Evolutionary conservation across 2,888 invertebrate genomes (phyloP).

Genomic region (Chironomus tentans): DNA sequence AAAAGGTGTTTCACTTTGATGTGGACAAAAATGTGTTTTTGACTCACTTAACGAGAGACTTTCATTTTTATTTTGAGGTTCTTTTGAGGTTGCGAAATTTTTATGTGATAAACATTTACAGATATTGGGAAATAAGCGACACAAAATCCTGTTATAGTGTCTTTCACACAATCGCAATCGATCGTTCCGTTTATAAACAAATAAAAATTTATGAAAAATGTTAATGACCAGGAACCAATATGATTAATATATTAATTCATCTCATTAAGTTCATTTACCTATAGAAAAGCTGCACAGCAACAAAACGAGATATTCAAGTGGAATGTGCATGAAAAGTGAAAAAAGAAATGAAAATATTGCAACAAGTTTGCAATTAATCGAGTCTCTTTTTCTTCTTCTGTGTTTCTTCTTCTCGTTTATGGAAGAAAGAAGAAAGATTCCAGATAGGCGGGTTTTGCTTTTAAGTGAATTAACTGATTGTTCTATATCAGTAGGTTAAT

Average conservation of each 20-base stretch:
- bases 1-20: background rate
- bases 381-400: background rate
- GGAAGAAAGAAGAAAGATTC: background rate
- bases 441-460: background rate
- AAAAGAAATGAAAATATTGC: background rate
- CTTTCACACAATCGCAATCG: too few species aligned
- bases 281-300: background rate
- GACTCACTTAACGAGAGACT: background rate
- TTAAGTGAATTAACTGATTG: constrained; percentile 29
- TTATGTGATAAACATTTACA: too few species aligned
- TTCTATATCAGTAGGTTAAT: constrained; percentile 44
- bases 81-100: too few species aligned
- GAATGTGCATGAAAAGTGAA: background rate
- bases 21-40: too few species aligned
- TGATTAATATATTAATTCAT: background rate
- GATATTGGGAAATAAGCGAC: too few species aligned
- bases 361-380: background rate
- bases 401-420: background rate
- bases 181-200: too few species aligned
- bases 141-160: background rate
- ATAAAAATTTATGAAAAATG: background rate
- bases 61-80: constrained; percentile 1
- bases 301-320: background rate
- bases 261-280: background rate
- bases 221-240: background rate